These are phyloP conservation scores for Augochlora pura DNA, from an alignment of 1,140 invertebrate genomes.

Conservation along the genomic window DNA sequence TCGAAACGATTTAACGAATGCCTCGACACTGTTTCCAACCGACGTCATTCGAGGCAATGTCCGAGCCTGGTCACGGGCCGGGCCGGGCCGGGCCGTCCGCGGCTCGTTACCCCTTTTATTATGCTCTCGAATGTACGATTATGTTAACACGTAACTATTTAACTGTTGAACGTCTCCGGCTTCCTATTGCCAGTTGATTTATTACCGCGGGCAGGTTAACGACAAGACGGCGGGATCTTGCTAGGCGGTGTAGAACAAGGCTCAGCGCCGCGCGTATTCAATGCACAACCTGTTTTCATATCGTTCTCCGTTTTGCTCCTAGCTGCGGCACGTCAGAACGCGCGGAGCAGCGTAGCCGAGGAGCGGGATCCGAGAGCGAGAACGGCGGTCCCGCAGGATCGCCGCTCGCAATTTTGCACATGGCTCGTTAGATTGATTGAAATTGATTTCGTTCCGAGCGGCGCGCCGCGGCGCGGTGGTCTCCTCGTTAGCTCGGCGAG, in stretches of 20 bases:
- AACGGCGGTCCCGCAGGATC: neutral
- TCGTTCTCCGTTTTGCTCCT: conserved; percentile 14
- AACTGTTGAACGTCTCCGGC: conserved; percentile 19
- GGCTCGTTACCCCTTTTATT: neutral
- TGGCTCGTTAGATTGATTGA: conserved; percentile 21
- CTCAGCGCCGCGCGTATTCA: neutral
- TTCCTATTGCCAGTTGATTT: conserved; percentile 22
- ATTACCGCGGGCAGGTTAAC: conserved; percentile 8
- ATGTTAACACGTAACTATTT: conserved; percentile 21
- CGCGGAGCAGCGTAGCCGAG: too few relatives aligned
- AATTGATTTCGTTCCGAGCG: conserved; percentile 5
- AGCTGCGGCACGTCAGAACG: neutral
- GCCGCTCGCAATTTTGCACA: conserved; percentile 10
- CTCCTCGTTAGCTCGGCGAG: neutral
- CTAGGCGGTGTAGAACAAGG: neutral
- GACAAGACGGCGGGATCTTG: conserved; percentile 6
- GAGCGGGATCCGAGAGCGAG: too few relatives aligned
- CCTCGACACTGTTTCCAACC: too few relatives aligned
- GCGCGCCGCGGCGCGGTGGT: neutral
- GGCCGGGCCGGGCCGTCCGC: too few relatives aligned
- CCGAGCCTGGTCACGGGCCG: too few relatives aligned
- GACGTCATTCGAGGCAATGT: too few relatives aligned
- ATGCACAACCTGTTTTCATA: conserved; percentile 21
- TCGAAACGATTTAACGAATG: too few relatives aligned
- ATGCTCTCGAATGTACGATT: conserved; percentile 19